Conservation (phyloP, 1,140 invertebrate species). For the Venustaconcha ellipsiformis region DNA sequence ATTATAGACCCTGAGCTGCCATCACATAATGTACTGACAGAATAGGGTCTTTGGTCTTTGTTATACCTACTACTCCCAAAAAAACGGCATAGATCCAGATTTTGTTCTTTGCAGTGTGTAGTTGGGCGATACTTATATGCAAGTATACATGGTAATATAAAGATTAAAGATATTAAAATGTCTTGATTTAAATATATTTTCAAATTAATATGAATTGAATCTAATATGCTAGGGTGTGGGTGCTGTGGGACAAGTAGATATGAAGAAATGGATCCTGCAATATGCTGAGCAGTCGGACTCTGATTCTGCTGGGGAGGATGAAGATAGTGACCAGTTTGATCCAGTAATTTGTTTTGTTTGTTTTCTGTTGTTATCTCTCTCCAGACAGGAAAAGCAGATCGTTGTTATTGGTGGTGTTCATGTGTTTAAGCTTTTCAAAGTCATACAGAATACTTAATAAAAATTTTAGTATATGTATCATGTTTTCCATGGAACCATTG, state of each 20-base stretch:
- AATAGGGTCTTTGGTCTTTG: no score
- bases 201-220: neutral
- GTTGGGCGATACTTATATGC: no score
- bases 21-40: no score
- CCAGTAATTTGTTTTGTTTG: constrained; percentile 10
- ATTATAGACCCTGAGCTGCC: no score
- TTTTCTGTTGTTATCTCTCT: constrained; percentile 35
- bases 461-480: no score
- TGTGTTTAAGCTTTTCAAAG: no score
- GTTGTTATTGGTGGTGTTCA: no score
- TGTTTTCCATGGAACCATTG: no score
- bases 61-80: no score
- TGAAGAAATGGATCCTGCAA: constrained; percentile 63
- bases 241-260: constrained; percentile 6
- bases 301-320: constrained; percentile 42
- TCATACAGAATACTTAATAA: no score
- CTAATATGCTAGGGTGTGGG: neutral
- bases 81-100: no score
- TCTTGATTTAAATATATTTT: neutral
- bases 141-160: neutral
- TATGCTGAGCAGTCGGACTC: constrained; percentile 52
- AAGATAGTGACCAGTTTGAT: constrained; percentile 29
- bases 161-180: neutral
- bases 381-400: neutral
- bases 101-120: no score